Base-by-base conservation (phyloP, 2,797 vertebrate genomes). In the Melanotaenia nigrans region DNA sequence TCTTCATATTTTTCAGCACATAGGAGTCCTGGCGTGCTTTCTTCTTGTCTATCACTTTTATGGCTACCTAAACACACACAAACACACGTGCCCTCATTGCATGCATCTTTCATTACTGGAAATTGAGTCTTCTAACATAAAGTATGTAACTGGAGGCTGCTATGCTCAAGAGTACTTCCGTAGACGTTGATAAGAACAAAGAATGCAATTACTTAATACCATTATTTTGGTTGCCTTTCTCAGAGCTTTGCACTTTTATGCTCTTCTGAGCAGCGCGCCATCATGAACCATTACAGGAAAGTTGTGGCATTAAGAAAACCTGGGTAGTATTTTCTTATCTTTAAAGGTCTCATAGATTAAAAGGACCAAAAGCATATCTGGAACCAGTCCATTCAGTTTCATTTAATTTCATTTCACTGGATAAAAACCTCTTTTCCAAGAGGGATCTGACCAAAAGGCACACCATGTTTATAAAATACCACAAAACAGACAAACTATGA, bases 1-100 rank as follows among this genome's bases (percentile, higher is more conserved):
- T 87, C 84, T 96, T 96, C 93, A 95, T 95, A 83, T 96, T 96
- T 86, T 96, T 96, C 76, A 94, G 89, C 65, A 96, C 84, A 0
- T 95, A 96, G 0, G 94, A 94, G 73, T 96, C 95, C 89, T 95
- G 93, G 1, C 94, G 94, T 0, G 94, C 95, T 89, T 96, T 96
- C 88, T 95, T 96, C 91, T 96, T 97, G 86, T 96, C 95, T 1
- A 96, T 97, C 63, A 96, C 95, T 87, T 96, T 96, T 71, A 96
- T 95, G 47, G 94, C 94, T 61, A 96, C 94, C 95, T 97, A 84
- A 16, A 77, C 51, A 65, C 68, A 65, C 68, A 71, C 13, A 74
- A 1, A 70, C 42, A 70, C 3, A 64, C 13, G 12, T 5, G 2
- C 3, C 9, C 9, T 22, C 3, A 11, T 22, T 9, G 3, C 18